Conservation (phyloP, 2,113 vertebrate genomes). For the Oophaga pumilio region DNA sequence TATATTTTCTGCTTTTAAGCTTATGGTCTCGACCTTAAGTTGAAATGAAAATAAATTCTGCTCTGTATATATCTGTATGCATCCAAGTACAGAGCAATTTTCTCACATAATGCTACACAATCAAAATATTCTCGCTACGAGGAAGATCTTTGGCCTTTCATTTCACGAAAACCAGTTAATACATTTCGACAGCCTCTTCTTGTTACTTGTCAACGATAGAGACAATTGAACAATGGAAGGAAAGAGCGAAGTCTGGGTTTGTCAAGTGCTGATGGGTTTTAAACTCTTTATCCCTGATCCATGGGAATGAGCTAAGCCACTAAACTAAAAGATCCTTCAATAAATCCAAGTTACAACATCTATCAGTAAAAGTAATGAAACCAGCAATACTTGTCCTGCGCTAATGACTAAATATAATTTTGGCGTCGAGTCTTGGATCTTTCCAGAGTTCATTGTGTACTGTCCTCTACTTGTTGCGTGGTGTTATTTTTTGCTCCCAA, state of each 20-base stretch:
- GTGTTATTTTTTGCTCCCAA: constrained; percentile 7
- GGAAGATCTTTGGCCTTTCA: constrained; percentile 22
- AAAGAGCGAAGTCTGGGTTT: constrained; percentile 13
- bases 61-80: not conserved
- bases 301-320: not conserved
- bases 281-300: constrained; percentile 16
- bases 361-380: not conserved
- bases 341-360: not conserved
- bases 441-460: not conserved
- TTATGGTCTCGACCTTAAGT: not conserved
- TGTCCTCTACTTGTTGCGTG: not conserved
- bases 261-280: constrained; percentile 10
- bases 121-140: not conserved
- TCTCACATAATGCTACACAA: not conserved
- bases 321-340: not conserved
- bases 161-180: constrained; percentile 23
- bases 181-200: constrained; percentile 16
- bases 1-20: not conserved
- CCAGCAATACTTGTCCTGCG: not conserved
- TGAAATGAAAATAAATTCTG: not conserved
- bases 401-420: constrained; percentile 14
- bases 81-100: not conserved
- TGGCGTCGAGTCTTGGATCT: not conserved
- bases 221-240: constrained; percentile 18
- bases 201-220: constrained; percentile 27